A percentile compares a stretch with the other conserved stretches of the same genome.
Evolutionary conservation across 1,140 invertebrate genomes (phyloP).

Genomic region (Nasonia vitripennis): DNA sequence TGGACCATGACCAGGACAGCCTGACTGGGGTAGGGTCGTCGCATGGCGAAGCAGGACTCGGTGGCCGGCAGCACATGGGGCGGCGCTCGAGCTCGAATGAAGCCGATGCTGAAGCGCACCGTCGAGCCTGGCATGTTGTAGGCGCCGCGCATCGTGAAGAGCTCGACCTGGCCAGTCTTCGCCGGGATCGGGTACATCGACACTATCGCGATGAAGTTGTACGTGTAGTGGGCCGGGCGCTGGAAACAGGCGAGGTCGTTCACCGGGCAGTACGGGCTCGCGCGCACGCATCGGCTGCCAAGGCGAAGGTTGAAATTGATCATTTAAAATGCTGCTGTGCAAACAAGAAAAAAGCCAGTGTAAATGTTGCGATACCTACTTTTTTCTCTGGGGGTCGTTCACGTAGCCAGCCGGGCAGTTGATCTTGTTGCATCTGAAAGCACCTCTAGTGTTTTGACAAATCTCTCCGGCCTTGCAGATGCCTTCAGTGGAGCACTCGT

Average conservation of each 20-base stretch:
- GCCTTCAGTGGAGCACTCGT: constrained; percentile 85
- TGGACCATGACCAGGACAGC: constrained; percentile 84
- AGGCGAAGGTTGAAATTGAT: background rate
- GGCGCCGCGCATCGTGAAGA: constrained; percentile 92
- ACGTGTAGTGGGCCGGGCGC: constrained; percentile 88
- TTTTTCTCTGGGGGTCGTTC: constrained; percentile 82
- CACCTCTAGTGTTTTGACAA: constrained; percentile 93
- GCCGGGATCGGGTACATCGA: constrained; percentile 86
- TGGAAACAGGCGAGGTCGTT: constrained; percentile 83
- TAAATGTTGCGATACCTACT: constrained; percentile 75
- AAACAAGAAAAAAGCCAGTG: too few relatives aligned
- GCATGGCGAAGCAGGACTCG: constrained; percentile 81
- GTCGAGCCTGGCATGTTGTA: constrained; percentile 78
- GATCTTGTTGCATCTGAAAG: constrained; percentile 90
- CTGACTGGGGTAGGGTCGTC: constrained; percentile 77
- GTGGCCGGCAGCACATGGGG: constrained; percentile 78
- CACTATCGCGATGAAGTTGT: constrained; percentile 93
- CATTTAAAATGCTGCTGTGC: too few relatives aligned
- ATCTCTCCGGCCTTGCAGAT: constrained; percentile 83
- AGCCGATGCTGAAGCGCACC: constrained; percentile 84
- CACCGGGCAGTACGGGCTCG: constrained; percentile 80
- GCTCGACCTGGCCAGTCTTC: constrained; percentile 79
- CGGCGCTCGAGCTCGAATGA: constrained; percentile 80
- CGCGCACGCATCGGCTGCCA: constrained; percentile 88
- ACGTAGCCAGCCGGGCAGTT: constrained; percentile 89